Base-by-base conservation (phyloP, 2,113 vertebrate genomes). In the Castor canadensis region DNA sequence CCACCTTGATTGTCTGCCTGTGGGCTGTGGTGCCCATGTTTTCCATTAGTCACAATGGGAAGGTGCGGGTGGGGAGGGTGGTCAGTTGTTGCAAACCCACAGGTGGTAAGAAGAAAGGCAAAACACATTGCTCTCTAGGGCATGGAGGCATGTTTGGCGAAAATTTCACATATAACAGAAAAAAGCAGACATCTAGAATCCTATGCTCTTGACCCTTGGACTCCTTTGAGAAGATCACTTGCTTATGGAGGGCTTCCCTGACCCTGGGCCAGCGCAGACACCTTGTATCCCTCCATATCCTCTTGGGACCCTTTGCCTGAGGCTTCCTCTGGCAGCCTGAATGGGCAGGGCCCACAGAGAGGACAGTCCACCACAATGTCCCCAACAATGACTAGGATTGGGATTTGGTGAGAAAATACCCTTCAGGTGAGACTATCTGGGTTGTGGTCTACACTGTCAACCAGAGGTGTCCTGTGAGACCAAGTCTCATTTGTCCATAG, bases 11-110 rank as follows among this genome's bases (percentile, higher is more conserved):
- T n/a, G 64, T 32, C 24, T 54, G 72, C 35, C 38, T 43, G 17
- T 82, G 76, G 86, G 89, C 86, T 73, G 72, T 64, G 7, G 77
- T 73, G 62, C 38, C 73, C 11, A 32, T 52, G 60, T 86, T 96
- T 94, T 77, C 73, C 75, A 82, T 85, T 93, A 72, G 86, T 93
- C 88, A 95, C 66, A 49, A 47, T 47, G 32, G 73, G 49, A 15
- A 67, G 35, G 40, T 60, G 49, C 1, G 13, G n/a, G 15, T 17
- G 45, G 47, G 72, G 28, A 6, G 52, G 30, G 45, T 30, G 38
- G 52, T n/a, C 49, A 80, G 54, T 87, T 58, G 54, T 35, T 26
- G 38, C 40, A 40, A 93, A 76, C 40, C 9, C 52, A 20, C 5
- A 32, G 66, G 40, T 15, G 56, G 69, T 60, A 24, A 35, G 56